Percentiles rank a stretch among this genome's conserved stretches.
Conservation (phyloP, 2,888 invertebrate species). For the Heliothis peltigera region DNA sequence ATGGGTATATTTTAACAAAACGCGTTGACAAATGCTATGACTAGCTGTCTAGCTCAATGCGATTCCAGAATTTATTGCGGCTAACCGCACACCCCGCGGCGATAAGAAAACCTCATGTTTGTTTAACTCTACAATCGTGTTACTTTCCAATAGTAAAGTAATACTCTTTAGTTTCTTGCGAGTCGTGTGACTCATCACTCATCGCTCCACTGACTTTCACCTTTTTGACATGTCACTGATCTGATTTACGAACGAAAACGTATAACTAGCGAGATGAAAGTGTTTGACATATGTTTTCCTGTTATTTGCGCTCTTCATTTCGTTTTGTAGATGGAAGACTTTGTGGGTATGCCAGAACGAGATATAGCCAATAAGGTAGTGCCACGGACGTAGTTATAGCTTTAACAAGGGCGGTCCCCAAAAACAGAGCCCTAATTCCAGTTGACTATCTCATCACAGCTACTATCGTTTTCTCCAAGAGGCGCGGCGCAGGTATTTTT, state of each 20-base stretch:
- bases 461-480: no score
- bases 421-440: no score
- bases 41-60: slow-evolving; percentile 13
- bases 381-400: no score
- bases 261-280: slow-evolving; percentile 25
- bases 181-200: slow-evolving; percentile 67
- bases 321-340: slow-evolving; percentile 23
- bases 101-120: slow-evolving; percentile 66
- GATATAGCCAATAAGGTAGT: slow-evolving; percentile 39
- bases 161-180: slow-evolving; percentile 63
- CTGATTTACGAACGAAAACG: slow-evolving; percentile 58
- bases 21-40: slow-evolving; percentile 44
- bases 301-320: slow-evolving; percentile 17
- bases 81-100: slow-evolving; percentile 63
- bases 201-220: slow-evolving; percentile 70
- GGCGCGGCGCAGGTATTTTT: no score
- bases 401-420: no score
- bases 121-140: slow-evolving; percentile 71
- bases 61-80: slow-evolving; percentile 50
- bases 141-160: slow-evolving; percentile 74
- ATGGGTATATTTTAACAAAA: slow-evolving; percentile 37
- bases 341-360: slow-evolving; percentile 33
- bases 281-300: slow-evolving; percentile 44
- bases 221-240: slow-evolving; percentile 71
- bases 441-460: no score